Percentiles rank a stretch among this genome's conserved stretches.
phyloP scores from a whole-genome alignment of 2,797 vertebrate species.

The Allobates femoralis region DNA sequence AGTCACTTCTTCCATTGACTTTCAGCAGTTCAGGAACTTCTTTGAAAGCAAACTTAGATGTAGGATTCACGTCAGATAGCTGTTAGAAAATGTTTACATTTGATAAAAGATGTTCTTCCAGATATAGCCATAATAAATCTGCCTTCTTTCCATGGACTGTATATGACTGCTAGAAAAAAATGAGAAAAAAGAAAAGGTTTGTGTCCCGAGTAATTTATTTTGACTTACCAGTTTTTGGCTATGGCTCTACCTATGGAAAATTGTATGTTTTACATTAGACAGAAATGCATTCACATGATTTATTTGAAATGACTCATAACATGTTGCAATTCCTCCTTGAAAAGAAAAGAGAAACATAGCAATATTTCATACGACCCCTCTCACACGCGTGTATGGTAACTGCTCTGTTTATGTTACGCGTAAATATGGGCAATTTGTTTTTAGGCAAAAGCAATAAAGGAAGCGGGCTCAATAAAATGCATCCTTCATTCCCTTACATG shows the following conservation, averaged over 20 bases:
- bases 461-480: slow-evolving; percentile 29
- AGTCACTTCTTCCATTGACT: slow-evolving; percentile 20
- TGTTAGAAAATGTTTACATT: slow-evolving; percentile 49
- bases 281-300: slow-evolving; percentile 76
- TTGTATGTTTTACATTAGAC: slow-evolving; percentile 79
- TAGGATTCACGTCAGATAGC: slow-evolving; percentile 34
- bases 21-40: slow-evolving; percentile 26
- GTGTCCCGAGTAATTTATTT: slow-evolving; percentile 75
- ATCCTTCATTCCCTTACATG: slow-evolving; percentile 29
- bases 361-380: slow-evolving; percentile 75
- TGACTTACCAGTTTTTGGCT: slow-evolving; percentile 69
- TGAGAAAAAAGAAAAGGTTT: slow-evolving; percentile 70
- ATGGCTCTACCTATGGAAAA: slow-evolving; percentile 71
- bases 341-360: slow-evolving; percentile 74
- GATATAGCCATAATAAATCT: slow-evolving; percentile 63
- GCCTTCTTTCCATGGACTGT: slow-evolving; percentile 69
- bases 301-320: slow-evolving; percentile 75
- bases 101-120: slow-evolving; percentile 46
- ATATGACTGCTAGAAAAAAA: slow-evolving; percentile 62
- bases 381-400: slow-evolving; percentile 71
- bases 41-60: slow-evolving; percentile 53
- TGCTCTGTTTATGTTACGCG: slow-evolving; percentile 61
- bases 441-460: slow-evolving; percentile 30
- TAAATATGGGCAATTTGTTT: slow-evolving; percentile 59
- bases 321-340: slow-evolving; percentile 77